Base-by-base conservation (phyloP, 2,113 vertebrate genomes). In the Antigone vipio region DNA sequence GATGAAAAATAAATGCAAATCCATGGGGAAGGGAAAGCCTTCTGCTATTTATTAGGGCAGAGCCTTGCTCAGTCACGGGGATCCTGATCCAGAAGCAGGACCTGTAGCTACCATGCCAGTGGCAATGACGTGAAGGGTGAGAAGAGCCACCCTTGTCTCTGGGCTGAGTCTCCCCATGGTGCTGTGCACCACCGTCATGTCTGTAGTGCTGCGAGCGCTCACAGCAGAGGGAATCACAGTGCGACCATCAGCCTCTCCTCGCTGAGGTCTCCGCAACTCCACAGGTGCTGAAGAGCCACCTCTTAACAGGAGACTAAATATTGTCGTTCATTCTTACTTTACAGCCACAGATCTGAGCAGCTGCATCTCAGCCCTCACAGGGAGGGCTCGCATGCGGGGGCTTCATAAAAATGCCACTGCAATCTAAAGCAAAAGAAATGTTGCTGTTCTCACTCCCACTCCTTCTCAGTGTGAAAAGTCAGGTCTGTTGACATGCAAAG, bases 81-180 rank as follows among this genome's bases (percentile, higher is more conserved):
- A 35, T 69, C 13, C 40, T 76, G 23, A 17, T 19, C 47, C 18
- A 35, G 27, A 47, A 60, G 34, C 40, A 47, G 45, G 24, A 67
- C 11, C 15, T 59, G 35, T 35, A 84, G 56, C 32, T 72, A 6
- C 34, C 21, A 9, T 11, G 8, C 5, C 0, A 3, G 11, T 32
- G 32, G 18, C 55, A 82, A 19, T 21, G 50, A 29, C 0, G 0
- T 4, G 19, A 45, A 90, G 15, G 21, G 7, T 1, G 0, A 78
- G 35, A 85, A 38, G 16, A 59, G 9, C 10, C 2, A 4, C 29
- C 9, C 5, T 27, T 56, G 18, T 24, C 27, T 29, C 17, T 42
- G 18, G 66, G 22, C 38, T 40, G 68, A 19, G 29, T 11, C 3
- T 83, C 18, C 29, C 5, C 29, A 2, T 0, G 5, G 24, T 32